Percentiles rank a stretch among this genome's conserved stretches.
Evolutionary conservation across 2,888 invertebrate species (phyloP).

Genomic region (Leptinotarsa peninsularis): DNA sequence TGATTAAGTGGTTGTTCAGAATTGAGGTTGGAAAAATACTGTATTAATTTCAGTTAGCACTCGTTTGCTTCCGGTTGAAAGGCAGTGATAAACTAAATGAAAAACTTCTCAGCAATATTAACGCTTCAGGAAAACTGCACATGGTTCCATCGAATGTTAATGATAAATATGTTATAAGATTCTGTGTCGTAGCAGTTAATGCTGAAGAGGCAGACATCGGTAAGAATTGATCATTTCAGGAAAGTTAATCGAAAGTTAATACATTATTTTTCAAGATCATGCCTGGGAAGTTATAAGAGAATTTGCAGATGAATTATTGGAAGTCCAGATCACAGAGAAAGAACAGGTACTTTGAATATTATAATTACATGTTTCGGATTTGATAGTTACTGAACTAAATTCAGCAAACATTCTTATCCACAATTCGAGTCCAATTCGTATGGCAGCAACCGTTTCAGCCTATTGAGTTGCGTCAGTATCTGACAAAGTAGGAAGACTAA

Average conservation of each 20-base stretch:
- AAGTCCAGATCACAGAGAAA: constrained; percentile 73
- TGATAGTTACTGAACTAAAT: no score
- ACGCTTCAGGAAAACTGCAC: constrained; percentile 94
- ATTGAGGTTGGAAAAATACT: background rate
- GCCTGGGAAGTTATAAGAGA: constrained; percentile 89
- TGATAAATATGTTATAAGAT: constrained; percentile 91
- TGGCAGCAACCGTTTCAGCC: no score
- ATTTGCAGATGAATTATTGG: constrained; percentile 82
- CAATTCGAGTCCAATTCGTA: no score
- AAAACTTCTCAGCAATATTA: constrained; percentile 90
- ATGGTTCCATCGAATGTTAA: constrained; percentile 96
- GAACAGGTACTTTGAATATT: constrained; percentile 67
- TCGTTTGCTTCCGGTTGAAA: constrained; percentile 91
- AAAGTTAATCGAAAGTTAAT: background rate
- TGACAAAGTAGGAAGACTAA: no score
- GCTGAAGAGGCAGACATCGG: constrained; percentile 87
- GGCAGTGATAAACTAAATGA: constrained; percentile 87
- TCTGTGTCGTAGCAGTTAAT: constrained; percentile 93
- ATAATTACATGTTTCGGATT: background rate
- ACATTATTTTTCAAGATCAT: constrained; percentile 69
- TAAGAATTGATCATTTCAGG: constrained; percentile 57
- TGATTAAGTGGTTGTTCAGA: background rate
- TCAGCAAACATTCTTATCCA: no score
- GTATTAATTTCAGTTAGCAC: constrained; percentile 75
- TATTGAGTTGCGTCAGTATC: no score